Percentiles rank a stretch among this genome's conserved stretches.
phyloP scores from a whole-genome alignment of 2,113 vertebrate genomes.

The Pygoscelis adeliae region DNA sequence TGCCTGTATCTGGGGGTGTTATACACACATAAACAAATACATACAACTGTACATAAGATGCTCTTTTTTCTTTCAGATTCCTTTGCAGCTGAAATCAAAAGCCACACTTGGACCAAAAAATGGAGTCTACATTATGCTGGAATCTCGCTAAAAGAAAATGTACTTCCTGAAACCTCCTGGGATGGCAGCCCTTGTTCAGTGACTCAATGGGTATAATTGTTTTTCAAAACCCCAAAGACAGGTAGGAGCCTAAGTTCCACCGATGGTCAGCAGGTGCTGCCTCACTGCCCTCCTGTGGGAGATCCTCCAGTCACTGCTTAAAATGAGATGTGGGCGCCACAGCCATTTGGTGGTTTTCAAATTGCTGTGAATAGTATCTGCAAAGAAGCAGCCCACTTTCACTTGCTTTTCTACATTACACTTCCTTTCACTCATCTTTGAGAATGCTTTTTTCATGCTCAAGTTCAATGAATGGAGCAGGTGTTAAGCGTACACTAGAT shows the following conservation, averaged over 20 bases:
- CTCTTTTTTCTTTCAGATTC: conserved; percentile 79
- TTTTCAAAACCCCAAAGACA: neutral
- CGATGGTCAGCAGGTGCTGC: neutral
- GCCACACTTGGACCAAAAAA: conserved; percentile 87
- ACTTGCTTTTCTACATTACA: neutral
- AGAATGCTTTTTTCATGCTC: neutral
- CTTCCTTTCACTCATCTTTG: neutral
- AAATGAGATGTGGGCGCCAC: neutral
- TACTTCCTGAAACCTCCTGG: neutral
- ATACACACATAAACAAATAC: neutral
- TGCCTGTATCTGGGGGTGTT: neutral
- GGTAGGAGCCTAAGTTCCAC: neutral
- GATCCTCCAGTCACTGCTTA: neutral
- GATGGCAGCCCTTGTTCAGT: neutral
- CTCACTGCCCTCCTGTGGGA: neutral
- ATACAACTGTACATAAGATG: neutral
- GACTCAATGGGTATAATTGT: neutral
- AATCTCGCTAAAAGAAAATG: conserved; percentile 56
- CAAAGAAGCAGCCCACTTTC: neutral
- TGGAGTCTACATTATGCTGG: conserved; percentile 84
- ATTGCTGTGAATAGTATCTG: neutral
- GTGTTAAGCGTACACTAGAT: neutral
- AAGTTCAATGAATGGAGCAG: neutral
- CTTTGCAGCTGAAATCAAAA: conserved; percentile 86
- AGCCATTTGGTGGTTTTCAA: neutral